Base-by-base conservation (phyloP, 2,888 invertebrate genomes). In the Trissolcus brochymenae region DNA sequence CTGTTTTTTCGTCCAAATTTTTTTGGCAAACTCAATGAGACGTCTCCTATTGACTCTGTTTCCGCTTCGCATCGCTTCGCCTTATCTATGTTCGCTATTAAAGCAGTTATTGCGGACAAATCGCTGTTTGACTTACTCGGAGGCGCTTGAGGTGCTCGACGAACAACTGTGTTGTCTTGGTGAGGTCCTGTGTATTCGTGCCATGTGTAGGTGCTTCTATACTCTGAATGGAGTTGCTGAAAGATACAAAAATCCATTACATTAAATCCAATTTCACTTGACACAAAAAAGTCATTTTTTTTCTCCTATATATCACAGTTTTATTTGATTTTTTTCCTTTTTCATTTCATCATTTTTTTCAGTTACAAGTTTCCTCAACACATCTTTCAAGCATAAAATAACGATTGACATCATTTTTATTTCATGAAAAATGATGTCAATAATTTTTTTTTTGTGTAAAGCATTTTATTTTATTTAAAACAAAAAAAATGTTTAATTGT, bases 201-300 rank as follows among this genome's bases (percentile, higher is more conserved):
- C 96, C 96, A 96, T 93, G 95, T 93, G 93, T 96, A 96, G 86
- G 96, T 96, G 93, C 96, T 96, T 92, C 96, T 93, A 91, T 96
- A 96, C 91, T 96, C 96, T 90, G 96, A 96, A 91, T 96, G 96
- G 92, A 96, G 94, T 95, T 96, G 93, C 81, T 87, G 82, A 79
- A 89, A 88, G 84, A 86, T 29, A 14, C 54, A 51, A 19, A 82
- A 71, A 59, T 25, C 53, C 21, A 35, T 21, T 29, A 55, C 11
- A 55, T 65, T 72, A 59, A 16, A 51, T 13, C 14, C 19, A 17
- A 13, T 13, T 51, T 9, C 51, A 17, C 16, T 13, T 51, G 14
- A 17, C 51, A 16, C 16, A 17, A 19, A 54, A 25, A 13, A 54
- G 19, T 25, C 21, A n/a, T n/a, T 25, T 54, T n/a, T 13, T 6